Percentiles rank a stretch among this genome's conserved stretches.
These are phyloP conservation scores for Blastobasis adustella DNA, from an alignment of 2,888 invertebrate genomes.

Conservation along the genomic window DNA sequence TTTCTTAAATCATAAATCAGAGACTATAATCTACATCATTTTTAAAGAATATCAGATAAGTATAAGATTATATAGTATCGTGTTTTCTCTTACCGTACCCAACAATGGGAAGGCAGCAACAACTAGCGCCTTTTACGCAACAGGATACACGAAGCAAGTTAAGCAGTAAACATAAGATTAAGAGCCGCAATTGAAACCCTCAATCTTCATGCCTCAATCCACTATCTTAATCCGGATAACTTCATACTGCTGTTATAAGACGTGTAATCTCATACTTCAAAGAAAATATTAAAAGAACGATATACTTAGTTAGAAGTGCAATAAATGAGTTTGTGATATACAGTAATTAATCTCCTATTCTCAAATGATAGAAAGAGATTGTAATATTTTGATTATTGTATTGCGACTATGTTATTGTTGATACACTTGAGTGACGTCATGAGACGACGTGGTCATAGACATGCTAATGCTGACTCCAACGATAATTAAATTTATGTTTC, in stretches of 20 bases:
- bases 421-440: background rate
- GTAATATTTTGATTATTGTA: no score
- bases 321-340: no score
- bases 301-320: no score
- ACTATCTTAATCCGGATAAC: slow-evolving; percentile 13
- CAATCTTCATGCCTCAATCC: background rate
- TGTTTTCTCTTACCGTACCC: slow-evolving; percentile 3
- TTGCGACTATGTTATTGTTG: no score
- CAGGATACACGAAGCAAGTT: slow-evolving; percentile 35
- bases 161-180: slow-evolving; percentile 36
- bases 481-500: slow-evolving; percentile 8
- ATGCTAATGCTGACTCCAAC: slow-evolving; percentile 5
- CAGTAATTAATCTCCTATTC: no score
- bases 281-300: background rate
- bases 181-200: slow-evolving; percentile 27
- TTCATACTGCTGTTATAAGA: slow-evolving; percentile 2
- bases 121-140: slow-evolving; percentile 41
- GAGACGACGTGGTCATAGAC: background rate
- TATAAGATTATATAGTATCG: no score
- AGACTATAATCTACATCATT: no score
- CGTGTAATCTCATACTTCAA: background rate
- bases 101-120: slow-evolving; percentile 28
- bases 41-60: no score
- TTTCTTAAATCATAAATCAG: no score
- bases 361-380: no score